Conservation (phyloP, 2,888 invertebrate genomes). For the Acleris sparsana region DNA sequence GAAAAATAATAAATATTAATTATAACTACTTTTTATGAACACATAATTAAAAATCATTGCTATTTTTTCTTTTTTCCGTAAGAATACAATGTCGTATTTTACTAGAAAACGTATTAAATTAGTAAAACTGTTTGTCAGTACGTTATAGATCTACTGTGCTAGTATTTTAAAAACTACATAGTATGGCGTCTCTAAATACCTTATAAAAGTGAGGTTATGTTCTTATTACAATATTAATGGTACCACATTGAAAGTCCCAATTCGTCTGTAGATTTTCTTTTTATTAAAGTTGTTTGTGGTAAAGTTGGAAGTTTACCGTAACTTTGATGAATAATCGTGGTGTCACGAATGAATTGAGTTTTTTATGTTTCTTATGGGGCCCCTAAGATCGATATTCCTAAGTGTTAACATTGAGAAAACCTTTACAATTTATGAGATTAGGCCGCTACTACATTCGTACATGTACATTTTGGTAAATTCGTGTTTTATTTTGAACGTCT, state of each 20-base stretch:
- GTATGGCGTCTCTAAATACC: slow-evolving; percentile 23
- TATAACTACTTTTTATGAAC: slow-evolving; percentile 53
- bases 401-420: slow-evolving; percentile 27
- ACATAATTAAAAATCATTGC: slow-evolving; percentile 43
- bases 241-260: slow-evolving; percentile 9
- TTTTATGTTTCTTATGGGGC: slow-evolving; percentile 5
- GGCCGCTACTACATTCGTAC: slow-evolving; percentile 51
- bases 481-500: slow-evolving; percentile 39
- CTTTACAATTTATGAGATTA: slow-evolving; percentile 44
- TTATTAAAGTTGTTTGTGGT: not conserved
- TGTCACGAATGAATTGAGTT: slow-evolving; percentile 2
- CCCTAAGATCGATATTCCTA: slow-evolving; percentile 22
- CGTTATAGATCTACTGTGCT: slow-evolving; percentile 21
- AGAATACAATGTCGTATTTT: slow-evolving; percentile 11
- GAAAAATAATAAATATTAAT: slow-evolving; percentile 47
- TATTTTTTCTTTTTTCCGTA: slow-evolving; percentile 13
- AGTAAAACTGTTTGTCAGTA: slow-evolving; percentile 15
- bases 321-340: not conserved
- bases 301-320: not conserved
- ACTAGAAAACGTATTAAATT: slow-evolving; percentile 25
- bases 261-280: not conserved
- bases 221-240: slow-evolving; percentile 20
- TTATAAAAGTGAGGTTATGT: slow-evolving; percentile 36
- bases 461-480: slow-evolving; percentile 48
- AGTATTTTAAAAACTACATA: slow-evolving; percentile 25